Percentiles rank a stretch among this genome's conserved stretches.
Evolutionary conservation across 1,140 invertebrate genomes (phyloP).

Genomic region (Chironomus tepperi): DNA sequence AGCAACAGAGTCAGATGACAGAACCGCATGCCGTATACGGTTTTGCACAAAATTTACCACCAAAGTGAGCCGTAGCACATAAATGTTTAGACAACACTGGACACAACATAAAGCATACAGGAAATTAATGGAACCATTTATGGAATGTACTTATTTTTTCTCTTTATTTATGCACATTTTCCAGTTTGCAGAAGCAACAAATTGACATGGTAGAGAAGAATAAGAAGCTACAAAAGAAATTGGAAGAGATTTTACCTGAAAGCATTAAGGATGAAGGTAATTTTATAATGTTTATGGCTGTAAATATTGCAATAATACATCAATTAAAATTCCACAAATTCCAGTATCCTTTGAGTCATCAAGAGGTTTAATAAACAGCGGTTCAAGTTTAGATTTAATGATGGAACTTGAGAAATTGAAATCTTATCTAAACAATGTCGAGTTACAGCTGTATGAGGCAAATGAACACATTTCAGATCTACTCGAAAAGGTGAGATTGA

Average conservation of each 20-base stretch:
- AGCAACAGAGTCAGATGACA: no score
- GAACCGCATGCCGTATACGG: no score
- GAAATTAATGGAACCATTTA: no score
- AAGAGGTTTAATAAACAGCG: background rate
- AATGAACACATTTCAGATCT: constrained; percentile 40
- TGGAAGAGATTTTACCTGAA: constrained; percentile 29
- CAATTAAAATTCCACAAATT: no score
- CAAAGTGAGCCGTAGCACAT: no score
- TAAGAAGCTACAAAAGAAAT: constrained; percentile 31
- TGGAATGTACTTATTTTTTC: background rate
- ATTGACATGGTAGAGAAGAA: constrained; percentile 34
- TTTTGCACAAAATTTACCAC: no score
- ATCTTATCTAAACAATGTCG: constrained; percentile 33
- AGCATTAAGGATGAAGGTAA: constrained; percentile 27
- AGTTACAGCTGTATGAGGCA: constrained; percentile 38
- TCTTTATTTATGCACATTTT: background rate
- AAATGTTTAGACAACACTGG: no score
- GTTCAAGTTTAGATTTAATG: constrained; percentile 30
- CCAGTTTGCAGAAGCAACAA: constrained; percentile 30
- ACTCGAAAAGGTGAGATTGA: constrained; percentile 33
- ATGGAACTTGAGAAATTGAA: constrained; percentile 35
- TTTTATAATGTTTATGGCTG: constrained; percentile 28
- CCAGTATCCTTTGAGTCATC: no score
- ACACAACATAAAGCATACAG: no score
- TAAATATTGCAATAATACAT: no score